Evolutionary conservation across 2,888 invertebrate species (phyloP).

Genomic region (Ganaspis brasiliensis): DNA sequence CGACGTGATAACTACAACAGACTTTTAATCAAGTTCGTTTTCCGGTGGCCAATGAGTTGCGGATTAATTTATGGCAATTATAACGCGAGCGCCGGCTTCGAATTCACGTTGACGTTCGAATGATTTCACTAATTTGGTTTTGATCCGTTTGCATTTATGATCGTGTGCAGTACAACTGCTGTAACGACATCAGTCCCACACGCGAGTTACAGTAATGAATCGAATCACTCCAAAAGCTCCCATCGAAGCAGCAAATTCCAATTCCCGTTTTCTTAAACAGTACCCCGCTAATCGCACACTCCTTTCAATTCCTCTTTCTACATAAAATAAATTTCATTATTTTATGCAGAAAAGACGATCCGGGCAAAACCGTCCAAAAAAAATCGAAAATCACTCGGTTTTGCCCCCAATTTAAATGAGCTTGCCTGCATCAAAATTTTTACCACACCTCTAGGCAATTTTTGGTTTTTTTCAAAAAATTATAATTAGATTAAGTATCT

Average conservation of each 20-base stretch:
- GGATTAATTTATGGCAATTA: constrained; percentile 67
- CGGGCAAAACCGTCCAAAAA: background rate
- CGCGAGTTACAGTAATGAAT: constrained; percentile 61
- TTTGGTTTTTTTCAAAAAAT: background rate
- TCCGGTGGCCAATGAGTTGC: constrained; percentile 55
- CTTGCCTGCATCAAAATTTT: constrained; percentile 69
- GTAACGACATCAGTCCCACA: constrained; percentile 8
- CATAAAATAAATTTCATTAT: background rate
- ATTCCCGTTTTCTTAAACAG: background rate
- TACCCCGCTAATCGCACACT: background rate
- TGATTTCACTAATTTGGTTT: constrained; percentile 67
- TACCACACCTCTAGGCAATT: background rate
- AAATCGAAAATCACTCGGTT: constrained; percentile 15
- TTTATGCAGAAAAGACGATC: background rate
- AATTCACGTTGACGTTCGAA: constrained; percentile 56
- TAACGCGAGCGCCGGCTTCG: constrained; percentile 46
- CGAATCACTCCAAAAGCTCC: constrained; percentile 62
- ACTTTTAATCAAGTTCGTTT: constrained; percentile 41
- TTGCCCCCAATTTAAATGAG: constrained; percentile 59
- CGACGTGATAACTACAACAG: background rate
- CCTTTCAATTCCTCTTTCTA: background rate
- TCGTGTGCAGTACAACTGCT: constrained; percentile 46
- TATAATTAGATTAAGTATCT: background rate
- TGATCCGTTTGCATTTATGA: constrained; percentile 64
- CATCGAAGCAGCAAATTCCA: constrained; percentile 47